A percentile compares a stretch with the other conserved stretches of the same genome.
phyloP scores from a whole-genome alignment of 1,140 invertebrate species.

The Plutomurus gul region DNA sequence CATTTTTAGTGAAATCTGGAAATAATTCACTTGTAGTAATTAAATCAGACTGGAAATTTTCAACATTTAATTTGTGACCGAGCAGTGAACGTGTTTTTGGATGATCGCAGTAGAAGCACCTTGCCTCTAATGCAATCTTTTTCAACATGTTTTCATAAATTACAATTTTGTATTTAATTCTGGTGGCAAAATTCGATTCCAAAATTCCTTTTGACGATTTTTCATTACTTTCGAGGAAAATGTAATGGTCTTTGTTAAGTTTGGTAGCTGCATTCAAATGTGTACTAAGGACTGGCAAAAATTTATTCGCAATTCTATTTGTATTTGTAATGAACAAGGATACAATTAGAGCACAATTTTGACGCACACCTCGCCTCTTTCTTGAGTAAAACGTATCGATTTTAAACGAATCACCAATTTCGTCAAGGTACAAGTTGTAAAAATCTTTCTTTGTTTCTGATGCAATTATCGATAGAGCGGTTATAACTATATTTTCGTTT shows the following conservation, averaged over 20 bases:
- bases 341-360: neutral
- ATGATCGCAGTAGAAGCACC: neutral
- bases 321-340: neutral
- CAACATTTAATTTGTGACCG: no score
- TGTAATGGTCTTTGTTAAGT: neutral
- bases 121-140: neutral
- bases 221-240: neutral
- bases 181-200: neutral
- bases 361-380: neutral
- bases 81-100: no score
- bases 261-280: neutral
- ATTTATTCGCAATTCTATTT: neutral
- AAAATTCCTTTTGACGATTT: neutral
- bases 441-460: neutral
- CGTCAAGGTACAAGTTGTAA: neutral
- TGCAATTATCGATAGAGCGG: neutral
- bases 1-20: conserved; percentile 30
- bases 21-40: neutral
- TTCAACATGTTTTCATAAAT: neutral
- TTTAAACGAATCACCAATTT: neutral
- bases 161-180: neutral
- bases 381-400: neutral
- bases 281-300: neutral
- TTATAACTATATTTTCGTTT: neutral
- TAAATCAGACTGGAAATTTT: neutral